Base-by-base conservation (phyloP, 2,113 vertebrate species). In the Mugil cephalus region DNA sequence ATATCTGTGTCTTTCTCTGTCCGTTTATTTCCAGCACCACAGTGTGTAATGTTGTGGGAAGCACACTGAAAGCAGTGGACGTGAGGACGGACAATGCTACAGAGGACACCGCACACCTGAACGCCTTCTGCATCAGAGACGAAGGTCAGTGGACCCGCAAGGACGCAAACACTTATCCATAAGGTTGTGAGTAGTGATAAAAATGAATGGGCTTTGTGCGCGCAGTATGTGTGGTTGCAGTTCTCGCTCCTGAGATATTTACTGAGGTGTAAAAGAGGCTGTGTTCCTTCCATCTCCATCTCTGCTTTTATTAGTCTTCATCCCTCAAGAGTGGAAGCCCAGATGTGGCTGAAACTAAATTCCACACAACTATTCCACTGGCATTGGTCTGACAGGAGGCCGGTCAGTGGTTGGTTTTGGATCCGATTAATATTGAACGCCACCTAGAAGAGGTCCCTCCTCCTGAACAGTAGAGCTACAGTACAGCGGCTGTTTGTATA, bases 81-180 rank as follows among this genome's bases (percentile, higher is more conserved):
- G 95, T 99, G 91, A 95, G 82, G 79, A 92, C 94, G 77, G 95
- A 97, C 83, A 95, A 94, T 54, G 61, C 53, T 43, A 95, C 94
- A 1, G 90, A 88, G 68, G 93, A 93, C 4, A 78, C 84, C 43
- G 79, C 90, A 56, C 84, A 80, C 45, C 89, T 95, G 87, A 89
- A 87, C 36, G 94, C 94, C 56, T 95, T 98, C 91, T 99, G 97
- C 82, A 88, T 98, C 75, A 97, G 95, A 93, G 96, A 97, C 79
- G 93, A 93, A 95, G 97, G 97, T 98, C 80, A 94, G 96, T 88
- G 50, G 36, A 67, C 10, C 34, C 53, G 50, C 46, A 69, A 34
- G 18, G 12, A 48, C 17, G 14, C 46, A 12, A 4, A 55, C 14
- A 48, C 21, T 1, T 0, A 2, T 30, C 8, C 2, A 14, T 24